Evolutionary conservation across 2,113 vertebrate species (phyloP), one percentile per base, ranked within the genome.

Genomic region (Grus americana): DNA sequence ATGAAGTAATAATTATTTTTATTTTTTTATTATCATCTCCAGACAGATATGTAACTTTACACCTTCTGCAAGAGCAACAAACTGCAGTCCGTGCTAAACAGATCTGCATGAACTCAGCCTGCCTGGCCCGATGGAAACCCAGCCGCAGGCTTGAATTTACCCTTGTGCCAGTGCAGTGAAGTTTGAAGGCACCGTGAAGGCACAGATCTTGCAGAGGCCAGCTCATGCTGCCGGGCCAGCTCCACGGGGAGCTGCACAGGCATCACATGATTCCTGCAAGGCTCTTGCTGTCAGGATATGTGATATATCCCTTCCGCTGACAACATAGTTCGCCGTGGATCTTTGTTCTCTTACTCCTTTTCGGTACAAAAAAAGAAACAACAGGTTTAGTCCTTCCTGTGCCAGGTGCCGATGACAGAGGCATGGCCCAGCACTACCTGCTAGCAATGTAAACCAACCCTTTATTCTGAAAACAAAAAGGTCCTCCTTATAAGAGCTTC

Each of bases 221-320:
- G 30, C 42, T 65, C 46, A 18, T 2, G 4, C 4, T 68, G 78
- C 46, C 63, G 44, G 36, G 30, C 5, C 58, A 58, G 61, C 42
- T 58, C 30, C 1, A 0, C 0, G 0, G 19, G 24, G 21, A 20
- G 24, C 47, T 86, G 66, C 66, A 54, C 23, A 71, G 26, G 19
- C 6, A 72, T 38, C 20, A 15, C n/a, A 7, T 2, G 18, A 66
- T 9, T 81, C 38, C 44, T 66, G 30, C n/a, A 71, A 90, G 27
- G 19, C 27, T 79, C 44, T 30, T 47, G 36, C 44, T 68, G 9
- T 44, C 61, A 36, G 13, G 24, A 59, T 50, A 46, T 16, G 8
- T 1, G 19, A 73, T 26, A 20, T 1, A 34, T 32, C 44, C 26
- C 47, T 74, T 66, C 50, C 24, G 30, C n/a, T 38, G 40, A 72